These are phyloP conservation scores for Euglossa dilemma DNA, from an alignment of 1,140 invertebrate genomes.

Conservation along the genomic window DNA sequence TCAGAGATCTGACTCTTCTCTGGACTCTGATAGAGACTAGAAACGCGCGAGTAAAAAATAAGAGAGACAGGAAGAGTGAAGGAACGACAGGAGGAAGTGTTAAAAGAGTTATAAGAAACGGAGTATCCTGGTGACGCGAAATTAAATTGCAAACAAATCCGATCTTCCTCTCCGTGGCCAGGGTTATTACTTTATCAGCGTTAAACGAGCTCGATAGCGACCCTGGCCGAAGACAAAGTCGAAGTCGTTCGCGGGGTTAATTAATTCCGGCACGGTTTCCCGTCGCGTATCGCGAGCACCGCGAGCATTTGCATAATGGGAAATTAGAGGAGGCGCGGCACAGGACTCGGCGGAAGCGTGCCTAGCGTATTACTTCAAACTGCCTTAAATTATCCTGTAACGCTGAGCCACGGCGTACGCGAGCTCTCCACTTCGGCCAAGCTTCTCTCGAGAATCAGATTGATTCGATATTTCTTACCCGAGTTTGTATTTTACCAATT, in stretches of 20 bases:
- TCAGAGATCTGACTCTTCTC: too few relatives aligned
- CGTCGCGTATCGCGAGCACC: slow-evolving; percentile 36
- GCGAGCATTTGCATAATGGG: slow-evolving; percentile 49
- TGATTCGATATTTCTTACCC: not conserved
- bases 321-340: slow-evolving; percentile 30
- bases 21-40: too few relatives aligned
- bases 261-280: slow-evolving; percentile 46
- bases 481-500: too few relatives aligned
- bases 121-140: not conserved
- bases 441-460: not conserved
- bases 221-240: slow-evolving; percentile 42
- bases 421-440: not conserved
- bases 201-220: slow-evolving; percentile 41
- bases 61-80: too few relatives aligned
- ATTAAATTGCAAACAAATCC: slow-evolving; percentile 42
- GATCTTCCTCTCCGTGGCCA: not conserved
- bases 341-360: not conserved
- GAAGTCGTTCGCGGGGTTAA: slow-evolving; percentile 44
- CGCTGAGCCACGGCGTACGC: not conserved
- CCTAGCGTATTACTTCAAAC: slow-evolving; percentile 34
- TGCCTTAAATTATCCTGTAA: slow-evolving; percentile 31
- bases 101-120: not conserved
- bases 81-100: not conserved
- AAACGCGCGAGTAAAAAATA: too few relatives aligned
- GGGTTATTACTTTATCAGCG: slow-evolving; percentile 37